A percentile compares a stretch with the other conserved stretches of the same genome.
Evolutionary conservation across 2,113 vertebrate genomes (phyloP).

Genomic region (Pollimyrus isidori): DNA sequence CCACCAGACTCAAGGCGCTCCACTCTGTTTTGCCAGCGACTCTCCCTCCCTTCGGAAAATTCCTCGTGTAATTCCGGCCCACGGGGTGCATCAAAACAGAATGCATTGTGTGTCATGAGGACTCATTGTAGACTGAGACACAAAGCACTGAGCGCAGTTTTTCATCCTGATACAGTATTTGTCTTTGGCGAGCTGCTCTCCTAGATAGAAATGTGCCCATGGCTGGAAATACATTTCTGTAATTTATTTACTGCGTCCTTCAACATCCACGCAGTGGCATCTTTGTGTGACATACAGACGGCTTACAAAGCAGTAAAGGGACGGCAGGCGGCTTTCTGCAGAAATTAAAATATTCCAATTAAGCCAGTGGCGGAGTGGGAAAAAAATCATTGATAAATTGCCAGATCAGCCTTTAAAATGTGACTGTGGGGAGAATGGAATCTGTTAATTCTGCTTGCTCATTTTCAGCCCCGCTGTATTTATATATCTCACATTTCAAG

Average conservation of each 20-base stretch:
- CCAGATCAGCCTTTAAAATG: not conserved
- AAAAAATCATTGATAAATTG: not conserved
- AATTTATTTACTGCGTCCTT: slow-evolving; percentile 3
- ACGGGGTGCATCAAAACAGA: slow-evolving; percentile 15
- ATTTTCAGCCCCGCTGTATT: not conserved
- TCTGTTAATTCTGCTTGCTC: not conserved
- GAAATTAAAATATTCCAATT: slow-evolving; percentile 18
- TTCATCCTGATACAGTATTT: not conserved
- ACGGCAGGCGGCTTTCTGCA: not conserved
- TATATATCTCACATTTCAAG: not conserved
- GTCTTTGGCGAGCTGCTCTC: not conserved
- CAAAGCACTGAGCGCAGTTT: slow-evolving; percentile 1
- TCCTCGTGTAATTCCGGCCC: slow-evolving; percentile 11
- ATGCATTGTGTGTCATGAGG: slow-evolving; percentile 7
- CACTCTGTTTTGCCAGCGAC: not conserved
- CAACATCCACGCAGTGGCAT: not conserved
- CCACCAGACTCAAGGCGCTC: not conserved
- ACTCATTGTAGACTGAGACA: not conserved
- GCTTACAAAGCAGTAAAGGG: not conserved
- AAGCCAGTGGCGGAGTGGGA: not conserved
- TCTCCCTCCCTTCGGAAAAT: slow-evolving; percentile 10
- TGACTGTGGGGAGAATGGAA: not conserved
- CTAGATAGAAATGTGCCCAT: slow-evolving; percentile 3
- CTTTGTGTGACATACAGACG: not conserved
- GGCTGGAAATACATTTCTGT: not conserved